Evolutionary conservation across 2,888 invertebrate genomes (phyloP).

Genomic region (Graphium colonna): DNA sequence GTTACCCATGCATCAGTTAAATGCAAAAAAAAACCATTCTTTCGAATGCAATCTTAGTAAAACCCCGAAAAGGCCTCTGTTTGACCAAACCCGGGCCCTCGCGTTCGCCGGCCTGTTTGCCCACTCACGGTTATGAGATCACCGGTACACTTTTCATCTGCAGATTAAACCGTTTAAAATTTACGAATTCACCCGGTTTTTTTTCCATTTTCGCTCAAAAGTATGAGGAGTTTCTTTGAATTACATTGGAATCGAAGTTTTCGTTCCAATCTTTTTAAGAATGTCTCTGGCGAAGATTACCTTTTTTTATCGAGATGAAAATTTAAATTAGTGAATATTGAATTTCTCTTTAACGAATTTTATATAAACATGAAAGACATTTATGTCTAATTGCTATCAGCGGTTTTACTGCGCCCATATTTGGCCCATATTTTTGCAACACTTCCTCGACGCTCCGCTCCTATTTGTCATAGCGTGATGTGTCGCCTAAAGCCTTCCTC

Average conservation of each 20-base stretch:
- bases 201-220: conserved; percentile 11
- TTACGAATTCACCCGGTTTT: conserved; percentile 45
- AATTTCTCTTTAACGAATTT: no score
- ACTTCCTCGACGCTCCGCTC: no score
- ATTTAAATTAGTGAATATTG: no score
- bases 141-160: conserved; percentile 54
- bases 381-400: no score
- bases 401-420: no score
- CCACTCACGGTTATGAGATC: conserved; percentile 62
- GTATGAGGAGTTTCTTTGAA: conserved; percentile 4
- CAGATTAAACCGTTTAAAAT: conserved; percentile 73
- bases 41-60: conserved; percentile 54
- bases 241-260: conserved; percentile 6
- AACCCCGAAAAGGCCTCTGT: conserved; percentile 43
- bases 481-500: no score
- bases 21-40: no score
- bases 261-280: background rate
- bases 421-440: no score
- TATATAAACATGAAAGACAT: no score
- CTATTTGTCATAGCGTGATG: no score
- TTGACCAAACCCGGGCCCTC: conserved; percentile 36
- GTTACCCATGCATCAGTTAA: conserved; percentile 7
- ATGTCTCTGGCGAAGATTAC: background rate
- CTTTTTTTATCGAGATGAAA: background rate
- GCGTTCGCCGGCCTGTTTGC: conserved; percentile 39